Conservation (phyloP, 2,113 vertebrate species). For the Chionis minor region DNA sequence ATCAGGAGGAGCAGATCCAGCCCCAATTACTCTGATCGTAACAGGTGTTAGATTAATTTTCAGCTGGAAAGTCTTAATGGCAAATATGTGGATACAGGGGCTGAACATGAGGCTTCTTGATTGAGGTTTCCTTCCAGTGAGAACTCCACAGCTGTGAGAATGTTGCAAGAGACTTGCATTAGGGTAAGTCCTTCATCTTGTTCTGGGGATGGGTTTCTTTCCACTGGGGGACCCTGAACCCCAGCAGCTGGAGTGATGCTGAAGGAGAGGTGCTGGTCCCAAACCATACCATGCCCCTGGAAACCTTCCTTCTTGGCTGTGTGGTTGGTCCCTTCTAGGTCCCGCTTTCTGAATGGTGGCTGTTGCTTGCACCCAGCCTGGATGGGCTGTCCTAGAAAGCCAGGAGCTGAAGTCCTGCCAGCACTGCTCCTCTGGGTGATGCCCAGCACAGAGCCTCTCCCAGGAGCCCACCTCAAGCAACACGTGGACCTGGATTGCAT, state of each 20-base stretch:
- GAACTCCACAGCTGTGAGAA: not conserved
- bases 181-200: not conserved
- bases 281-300: not conserved
- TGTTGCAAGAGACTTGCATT: not conserved
- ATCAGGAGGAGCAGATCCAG: slow-evolving; percentile 47
- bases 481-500: not conserved
- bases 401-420: not conserved
- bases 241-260: not conserved
- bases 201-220: not conserved
- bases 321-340: not conserved
- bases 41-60: slow-evolving; percentile 52
- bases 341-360: not conserved
- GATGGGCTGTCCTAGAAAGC: not conserved
- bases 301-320: not conserved
- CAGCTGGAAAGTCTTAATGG: slow-evolving; percentile 29
- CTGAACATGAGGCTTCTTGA: slow-evolving; percentile 9
- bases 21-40: slow-evolving; percentile 1
- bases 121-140: not conserved
- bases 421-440: too few species aligned
- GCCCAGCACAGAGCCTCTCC: not conserved
- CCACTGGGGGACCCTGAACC: not conserved
- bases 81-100: slow-evolving; percentile 36
- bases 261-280: not conserved
- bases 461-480: not conserved
- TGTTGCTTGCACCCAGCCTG: not conserved